These are phyloP conservation scores for Caenorhabditis latens DNA, from an alignment of 1,140 invertebrate genomes.

Conservation along the genomic window DNA sequence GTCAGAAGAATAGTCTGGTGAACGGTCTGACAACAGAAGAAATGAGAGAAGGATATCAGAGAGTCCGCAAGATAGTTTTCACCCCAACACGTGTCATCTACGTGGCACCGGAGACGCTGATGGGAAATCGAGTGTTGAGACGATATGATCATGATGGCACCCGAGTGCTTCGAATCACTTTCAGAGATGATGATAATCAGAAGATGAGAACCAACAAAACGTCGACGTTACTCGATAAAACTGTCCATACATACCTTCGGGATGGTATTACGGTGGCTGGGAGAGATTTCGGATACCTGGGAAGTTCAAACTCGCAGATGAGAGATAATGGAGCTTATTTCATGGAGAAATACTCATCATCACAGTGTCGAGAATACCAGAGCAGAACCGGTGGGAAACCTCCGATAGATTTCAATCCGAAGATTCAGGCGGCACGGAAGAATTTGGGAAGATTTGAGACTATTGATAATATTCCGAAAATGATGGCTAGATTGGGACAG, in stretches of 20 bases:
- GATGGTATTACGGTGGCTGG: conserved; percentile 21
- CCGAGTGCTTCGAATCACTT: conserved; percentile 69
- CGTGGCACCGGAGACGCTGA: conserved; percentile 70
- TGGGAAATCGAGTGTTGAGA: conserved; percentile 70
- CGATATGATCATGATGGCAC: conserved; percentile 68
- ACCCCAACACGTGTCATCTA: conserved; percentile 71
- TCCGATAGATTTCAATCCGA: conserved; percentile 10
- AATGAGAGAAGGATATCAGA: conserved; percentile 15
- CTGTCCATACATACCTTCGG: background rate
- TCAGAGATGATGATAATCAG: conserved; percentile 65
- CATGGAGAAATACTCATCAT: conserved; percentile 58
- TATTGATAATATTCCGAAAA: conserved; percentile 73
- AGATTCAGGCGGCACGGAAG: conserved; percentile 46
- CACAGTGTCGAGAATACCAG: conserved; percentile 5
- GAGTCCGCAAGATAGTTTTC: conserved; percentile 66
- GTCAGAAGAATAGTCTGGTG: conserved; percentile 17
- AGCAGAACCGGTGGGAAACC: background rate
- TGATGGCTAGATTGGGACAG: conserved; percentile 75
- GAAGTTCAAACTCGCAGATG: conserved; percentile 76
- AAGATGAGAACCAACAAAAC: conserved; percentile 45
- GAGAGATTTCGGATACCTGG: conserved; percentile 68
- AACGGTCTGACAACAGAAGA: conserved; percentile 33
- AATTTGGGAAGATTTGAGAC: conserved; percentile 59
- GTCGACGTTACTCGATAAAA: background rate
- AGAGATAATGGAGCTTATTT: conserved; percentile 75